phyloP scores from a whole-genome alignment of 2,888 invertebrate species.

The Pristionchus japonicus region DNA sequence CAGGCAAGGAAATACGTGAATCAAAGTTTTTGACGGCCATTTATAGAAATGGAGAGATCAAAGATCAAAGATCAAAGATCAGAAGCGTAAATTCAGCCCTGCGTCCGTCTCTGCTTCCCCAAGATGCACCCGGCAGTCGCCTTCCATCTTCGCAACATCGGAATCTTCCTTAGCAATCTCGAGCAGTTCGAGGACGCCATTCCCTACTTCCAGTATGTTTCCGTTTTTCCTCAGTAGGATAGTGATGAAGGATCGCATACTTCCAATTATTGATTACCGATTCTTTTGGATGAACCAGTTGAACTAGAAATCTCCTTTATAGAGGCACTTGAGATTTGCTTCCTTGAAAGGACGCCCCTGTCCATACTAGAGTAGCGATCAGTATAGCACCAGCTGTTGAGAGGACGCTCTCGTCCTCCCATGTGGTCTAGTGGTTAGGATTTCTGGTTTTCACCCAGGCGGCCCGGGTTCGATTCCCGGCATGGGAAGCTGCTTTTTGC shows the following conservation, averaged over 20 bases:
- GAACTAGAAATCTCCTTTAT: neutral
- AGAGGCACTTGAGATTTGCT: neutral
- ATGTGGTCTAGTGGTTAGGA: slow-evolving; percentile 67
- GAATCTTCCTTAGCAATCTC: slow-evolving; percentile 53
- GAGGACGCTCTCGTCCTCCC: slow-evolving; percentile 40
- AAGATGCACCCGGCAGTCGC: slow-evolving; percentile 70
- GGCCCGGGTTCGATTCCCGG: slow-evolving; percentile 69
- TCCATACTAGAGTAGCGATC: neutral
- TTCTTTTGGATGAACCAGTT: neutral
- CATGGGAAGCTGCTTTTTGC: slow-evolving; percentile 50
- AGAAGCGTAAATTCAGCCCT: slow-evolving; percentile 48
- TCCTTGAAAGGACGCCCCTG: neutral
- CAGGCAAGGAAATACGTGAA: neutral
- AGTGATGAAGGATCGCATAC: too few relatives aligned
- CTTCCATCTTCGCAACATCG: slow-evolving; percentile 67
- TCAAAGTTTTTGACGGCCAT: neutral
- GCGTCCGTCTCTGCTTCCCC: slow-evolving; percentile 68
- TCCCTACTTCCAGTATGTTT: slow-evolving; percentile 36
- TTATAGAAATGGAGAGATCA: too few relatives aligned
- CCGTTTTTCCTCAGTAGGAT: too few relatives aligned
- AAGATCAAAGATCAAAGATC: neutral
- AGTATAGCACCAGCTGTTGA: neutral
- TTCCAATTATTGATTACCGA: too few relatives aligned
- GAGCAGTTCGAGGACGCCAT: slow-evolving; percentile 42
- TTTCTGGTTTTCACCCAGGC: slow-evolving; percentile 66